phyloP scores from a whole-genome alignment of 2,797 vertebrate species.

The Gallinago solitaria region DNA sequence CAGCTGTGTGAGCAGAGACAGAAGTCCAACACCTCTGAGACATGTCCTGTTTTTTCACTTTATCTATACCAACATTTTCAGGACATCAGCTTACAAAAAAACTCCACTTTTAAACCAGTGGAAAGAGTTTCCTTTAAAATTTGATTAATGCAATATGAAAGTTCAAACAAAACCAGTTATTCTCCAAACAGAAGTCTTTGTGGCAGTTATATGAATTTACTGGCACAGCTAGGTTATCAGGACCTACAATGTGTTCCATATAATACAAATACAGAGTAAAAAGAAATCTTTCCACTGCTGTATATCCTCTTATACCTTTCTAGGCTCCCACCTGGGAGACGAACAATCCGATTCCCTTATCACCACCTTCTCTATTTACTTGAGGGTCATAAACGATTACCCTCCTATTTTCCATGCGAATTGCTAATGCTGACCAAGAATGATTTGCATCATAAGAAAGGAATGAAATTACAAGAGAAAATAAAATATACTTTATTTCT shows the following conservation, averaged over 20 bases:
- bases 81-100: neutral
- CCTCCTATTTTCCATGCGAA: neutral
- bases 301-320: neutral
- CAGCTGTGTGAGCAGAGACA: neutral
- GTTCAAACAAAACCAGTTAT: neutral
- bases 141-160: neutral
- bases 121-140: neutral
- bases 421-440: neutral
- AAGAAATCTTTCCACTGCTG: neutral
- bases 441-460: neutral
- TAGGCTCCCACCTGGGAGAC: neutral
- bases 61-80: conserved; percentile 27
- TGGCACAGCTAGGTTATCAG: neutral
- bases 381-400: neutral
- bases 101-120: neutral
- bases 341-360: neutral
- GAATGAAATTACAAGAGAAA: neutral
- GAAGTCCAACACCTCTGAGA: neutral
- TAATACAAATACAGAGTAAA: neutral
- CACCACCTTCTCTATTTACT: neutral
- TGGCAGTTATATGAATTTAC: neutral
- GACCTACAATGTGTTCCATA: neutral
- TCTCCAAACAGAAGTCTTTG: neutral
- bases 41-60: conserved; percentile 5
- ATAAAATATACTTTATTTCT: neutral